Evolutionary conservation across 2,797 vertebrate genomes (phyloP).

Genomic region (Muraenolepis orangiensis): DNA sequence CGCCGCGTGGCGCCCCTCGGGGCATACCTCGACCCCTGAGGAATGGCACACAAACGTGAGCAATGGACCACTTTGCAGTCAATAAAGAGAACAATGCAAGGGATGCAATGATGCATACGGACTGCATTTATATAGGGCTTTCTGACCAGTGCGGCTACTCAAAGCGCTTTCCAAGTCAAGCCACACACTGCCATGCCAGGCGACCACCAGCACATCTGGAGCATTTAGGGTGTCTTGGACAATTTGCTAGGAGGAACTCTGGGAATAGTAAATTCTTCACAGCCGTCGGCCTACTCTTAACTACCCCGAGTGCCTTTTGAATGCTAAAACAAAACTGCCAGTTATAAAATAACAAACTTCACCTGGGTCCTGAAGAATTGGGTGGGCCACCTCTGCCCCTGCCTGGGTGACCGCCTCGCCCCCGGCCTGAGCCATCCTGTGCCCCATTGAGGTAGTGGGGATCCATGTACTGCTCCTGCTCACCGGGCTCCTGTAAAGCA

Average conservation of each 20-base stretch:
- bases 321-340: not conserved
- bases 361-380: slow-evolving; percentile 83
- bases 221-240: no score
- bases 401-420: slow-evolving; percentile 80
- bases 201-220: no score
- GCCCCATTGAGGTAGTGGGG: slow-evolving; percentile 92
- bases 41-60: not conserved
- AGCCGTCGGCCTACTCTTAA: no score
- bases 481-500: slow-evolving; percentile 83
- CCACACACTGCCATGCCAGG: no score
- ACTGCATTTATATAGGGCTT: no score
- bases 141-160: no score
- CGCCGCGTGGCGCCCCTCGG: slow-evolving; percentile 83
- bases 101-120: not conserved
- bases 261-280: no score
- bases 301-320: no score
- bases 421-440: slow-evolving; percentile 81
- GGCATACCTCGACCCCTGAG: slow-evolving; percentile 87
- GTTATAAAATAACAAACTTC: not conserved
- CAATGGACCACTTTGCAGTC: no score
- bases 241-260: no score
- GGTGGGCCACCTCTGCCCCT: slow-evolving; percentile 89
- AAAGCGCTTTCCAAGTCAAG: no score
- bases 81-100: no score
- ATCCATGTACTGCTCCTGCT: slow-evolving; percentile 92